Base-by-base conservation (phyloP, 2,888 invertebrate species). In the Corbicula japonica region DNA sequence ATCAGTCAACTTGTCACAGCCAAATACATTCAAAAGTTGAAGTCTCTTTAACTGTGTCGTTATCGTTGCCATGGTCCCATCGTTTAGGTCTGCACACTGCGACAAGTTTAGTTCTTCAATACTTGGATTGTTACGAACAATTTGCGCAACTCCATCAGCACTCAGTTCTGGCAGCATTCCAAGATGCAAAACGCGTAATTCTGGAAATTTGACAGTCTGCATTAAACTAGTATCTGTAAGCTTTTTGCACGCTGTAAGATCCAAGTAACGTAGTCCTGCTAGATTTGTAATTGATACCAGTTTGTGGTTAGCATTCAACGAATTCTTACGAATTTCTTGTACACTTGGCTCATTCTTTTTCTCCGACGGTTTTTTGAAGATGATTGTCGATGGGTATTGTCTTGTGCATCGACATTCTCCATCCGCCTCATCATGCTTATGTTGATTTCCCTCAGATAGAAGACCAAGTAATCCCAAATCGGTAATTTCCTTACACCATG, bases 161-260 rank as follows among this genome's bases (percentile, higher is more conserved):
- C 96, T 95, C 74, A 96, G 95, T 92, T 93, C 96, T 88, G 96
- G 96, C 87, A 96, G 96, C 91, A 95, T 95, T 76, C 96, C 96
- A 61, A 97, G 93, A 89, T 95, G 95, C 30, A 97, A 93, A 76
- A 94, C 94, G 38, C 93, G 93, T 8, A 97, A 93, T 92, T 96
- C 96, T 62, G 94, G 94, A 88, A 96, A 96, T 77, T 95, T 95
- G 80, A 96, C 95, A 46, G 96, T 95, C 87, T 96, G 95, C 78
- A 95, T 95, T 12, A 97, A 91, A 80, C 96, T 96, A 0, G 96
- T 95, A 92, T 97, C 96, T 23, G 96, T 96, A 66, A 97, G 95
- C 92, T 95, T 95, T 84, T 95, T 95, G 90, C 96, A 96, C 0
- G 95, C 95, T 75, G 95, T 95, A 21, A 97, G 93, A 90, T 96